phyloP scores from a whole-genome alignment of 2,888 invertebrate species.

The Koerneria pararmatus region DNA sequence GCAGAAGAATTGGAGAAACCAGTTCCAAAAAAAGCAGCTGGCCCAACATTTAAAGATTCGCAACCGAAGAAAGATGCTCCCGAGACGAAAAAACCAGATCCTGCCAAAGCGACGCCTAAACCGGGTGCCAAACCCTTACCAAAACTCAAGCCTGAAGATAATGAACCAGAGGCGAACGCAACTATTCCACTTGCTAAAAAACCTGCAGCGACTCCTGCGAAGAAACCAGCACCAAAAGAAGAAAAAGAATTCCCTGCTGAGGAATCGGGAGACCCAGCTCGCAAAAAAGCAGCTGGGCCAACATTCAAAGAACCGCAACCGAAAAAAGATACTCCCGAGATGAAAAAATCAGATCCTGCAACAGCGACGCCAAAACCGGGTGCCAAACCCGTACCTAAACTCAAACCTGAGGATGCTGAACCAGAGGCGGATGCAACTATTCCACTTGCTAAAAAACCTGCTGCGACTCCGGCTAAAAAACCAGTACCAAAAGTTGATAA shows the following conservation, averaged over 20 bases:
- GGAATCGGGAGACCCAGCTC: not conserved
- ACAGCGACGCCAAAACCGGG: too few relatives aligned
- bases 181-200: constrained; percentile 10
- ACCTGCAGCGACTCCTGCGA: not conserved
- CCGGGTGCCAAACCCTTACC: not conserved
- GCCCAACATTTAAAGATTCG: constrained; percentile 10
- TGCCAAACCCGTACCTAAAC: too few relatives aligned
- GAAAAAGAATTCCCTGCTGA: constrained; percentile 10
- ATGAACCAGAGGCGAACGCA: constrained; percentile 16
- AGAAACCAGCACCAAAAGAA: constrained; percentile 2
- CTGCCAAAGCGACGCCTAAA: constrained; percentile 1
- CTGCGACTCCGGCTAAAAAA: too few relatives aligned
- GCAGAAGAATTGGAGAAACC: constrained; percentile 4
- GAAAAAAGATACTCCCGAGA: too few relatives aligned
- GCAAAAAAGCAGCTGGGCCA: constrained; percentile 5
- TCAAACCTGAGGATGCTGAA: too few relatives aligned
- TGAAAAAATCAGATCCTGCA: too few relatives aligned
- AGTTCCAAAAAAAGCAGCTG: constrained; percentile 6
- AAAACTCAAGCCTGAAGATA: too few relatives aligned
- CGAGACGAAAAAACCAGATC: not conserved
- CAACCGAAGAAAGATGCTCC: constrained; percentile 5
- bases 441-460: too few relatives aligned
- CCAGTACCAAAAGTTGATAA: too few relatives aligned
- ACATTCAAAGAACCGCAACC: constrained; percentile 18
- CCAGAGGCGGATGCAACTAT: too few relatives aligned